Evolutionary conservation across 1,140 invertebrate genomes (phyloP).

Genomic region (Kradibia gibbosae): DNA sequence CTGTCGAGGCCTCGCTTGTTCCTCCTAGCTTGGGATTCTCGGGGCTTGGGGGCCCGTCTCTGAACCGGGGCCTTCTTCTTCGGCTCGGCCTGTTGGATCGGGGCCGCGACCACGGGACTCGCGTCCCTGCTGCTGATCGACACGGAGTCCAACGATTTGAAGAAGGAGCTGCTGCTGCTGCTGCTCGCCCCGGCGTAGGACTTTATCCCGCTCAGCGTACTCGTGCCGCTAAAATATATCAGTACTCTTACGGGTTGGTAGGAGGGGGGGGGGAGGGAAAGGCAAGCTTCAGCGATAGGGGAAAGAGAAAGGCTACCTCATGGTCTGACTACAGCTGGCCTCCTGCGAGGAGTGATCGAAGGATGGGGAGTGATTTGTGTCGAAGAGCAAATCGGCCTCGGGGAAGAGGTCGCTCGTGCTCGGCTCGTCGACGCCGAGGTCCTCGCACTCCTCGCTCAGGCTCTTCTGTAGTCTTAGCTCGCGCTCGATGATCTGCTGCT

Average conservation of each 20-base stretch:
- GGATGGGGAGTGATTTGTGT: constrained; percentile 73
- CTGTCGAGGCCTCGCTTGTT: constrained; percentile 59
- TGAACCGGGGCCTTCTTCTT: constrained; percentile 61
- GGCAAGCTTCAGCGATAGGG: too few relatives aligned
- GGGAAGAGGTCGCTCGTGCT: constrained; percentile 84
- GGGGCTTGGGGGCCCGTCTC: constrained; percentile 56
- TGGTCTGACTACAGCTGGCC: constrained; percentile 66
- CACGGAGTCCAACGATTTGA: constrained; percentile 65
- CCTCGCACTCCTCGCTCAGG: constrained; percentile 83
- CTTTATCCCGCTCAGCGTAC: constrained; percentile 26
- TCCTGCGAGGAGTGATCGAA: constrained; percentile 71
- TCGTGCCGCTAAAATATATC: constrained; percentile 39
- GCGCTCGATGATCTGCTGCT: constrained; percentile 73
- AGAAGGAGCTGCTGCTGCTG: constrained; percentile 56
- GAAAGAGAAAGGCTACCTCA: too few relatives aligned
- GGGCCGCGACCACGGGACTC: constrained; percentile 59
- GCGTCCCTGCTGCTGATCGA: constrained; percentile 67
- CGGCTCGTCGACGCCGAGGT: constrained; percentile 83
- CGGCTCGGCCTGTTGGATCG: constrained; percentile 55
- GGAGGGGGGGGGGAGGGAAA: too few relatives aligned
- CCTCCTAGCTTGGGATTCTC: constrained; percentile 58
- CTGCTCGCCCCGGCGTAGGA: constrained; percentile 41
- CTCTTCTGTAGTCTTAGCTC: constrained; percentile 79
- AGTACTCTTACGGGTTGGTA: too few relatives aligned
- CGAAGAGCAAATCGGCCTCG: constrained; percentile 81